Evolutionary conservation across 2,888 invertebrate genomes (phyloP), one percentile per base, ranked within the genome.

Genomic region (Eulithis testata): DNA sequence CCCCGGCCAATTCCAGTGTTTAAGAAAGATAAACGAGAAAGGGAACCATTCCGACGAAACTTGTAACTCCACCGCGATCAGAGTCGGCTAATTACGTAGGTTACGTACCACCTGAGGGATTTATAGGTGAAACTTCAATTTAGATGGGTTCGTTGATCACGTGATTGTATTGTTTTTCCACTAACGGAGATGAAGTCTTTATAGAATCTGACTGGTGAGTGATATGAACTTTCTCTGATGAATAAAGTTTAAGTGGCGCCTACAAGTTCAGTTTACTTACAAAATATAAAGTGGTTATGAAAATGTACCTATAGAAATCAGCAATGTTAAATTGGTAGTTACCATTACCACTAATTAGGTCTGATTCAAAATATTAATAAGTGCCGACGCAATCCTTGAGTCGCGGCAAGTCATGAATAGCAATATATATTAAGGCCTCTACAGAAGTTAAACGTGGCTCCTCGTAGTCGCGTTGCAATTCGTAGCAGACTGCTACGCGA

Each of bases 21-120:
- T 90, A 92, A 92, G 91, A 90, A 89, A 92, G 92, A 92, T 92
- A 91, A 92, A 92, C 89, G 92, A 86, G 84, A 78, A 78, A 86
- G 85, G 84, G 86, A 88, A 87, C 87, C 86, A 86, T 86, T 89
- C 82, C 80, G 82, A 82, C 83, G 79, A 82, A 88, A 86, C 85
- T 87, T 87, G 86, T 85, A 85, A 86, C 83, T 86, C 79, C 76
- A 76, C 80, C 77, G 66, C 66, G 73, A 83, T 82, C 82, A 83
- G 81, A 79, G 78, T 77, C 76, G 72, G 76, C 80, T 84, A 86
- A 88, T 88, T 86, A 85, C 83, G 77, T 73, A 72, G 74, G 62
- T 59, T 60, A 59, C 58, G 61, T 61, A 66, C 62, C 59, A 60
- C 62, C 74, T 79, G 75, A 76, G 71, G 77, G 75, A 76, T 83